Evolutionary conservation across 2,113 vertebrate genomes (phyloP).

Genomic region (Corythornis vintsioides): DNA sequence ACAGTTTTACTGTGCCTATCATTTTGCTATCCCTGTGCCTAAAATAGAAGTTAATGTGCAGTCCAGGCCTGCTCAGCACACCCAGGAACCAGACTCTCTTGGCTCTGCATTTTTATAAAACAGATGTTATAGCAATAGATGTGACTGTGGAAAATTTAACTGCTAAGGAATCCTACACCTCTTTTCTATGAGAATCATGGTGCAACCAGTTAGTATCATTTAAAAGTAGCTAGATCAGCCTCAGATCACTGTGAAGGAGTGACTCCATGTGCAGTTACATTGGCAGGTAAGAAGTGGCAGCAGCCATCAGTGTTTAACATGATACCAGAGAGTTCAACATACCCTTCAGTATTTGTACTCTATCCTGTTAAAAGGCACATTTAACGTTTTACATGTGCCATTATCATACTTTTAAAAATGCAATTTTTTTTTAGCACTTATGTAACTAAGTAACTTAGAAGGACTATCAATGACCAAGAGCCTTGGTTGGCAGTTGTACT

Average conservation of each 20-base stretch:
- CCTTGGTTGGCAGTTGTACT: neutral
- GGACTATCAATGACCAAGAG: neutral
- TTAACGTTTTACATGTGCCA: neutral
- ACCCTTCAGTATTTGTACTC: neutral
- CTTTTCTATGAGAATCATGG: neutral
- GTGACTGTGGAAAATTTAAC: neutral
- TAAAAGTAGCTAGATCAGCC: neutral
- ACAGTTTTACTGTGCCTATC: constrained; percentile 2
- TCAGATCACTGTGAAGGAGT: neutral
- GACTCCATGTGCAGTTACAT: neutral
- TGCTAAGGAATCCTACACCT: neutral
- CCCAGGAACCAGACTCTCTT: neutral
- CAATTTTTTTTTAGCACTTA: neutral
- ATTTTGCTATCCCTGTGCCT: neutral
- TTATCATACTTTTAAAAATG: neutral
- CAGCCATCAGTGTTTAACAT: neutral
- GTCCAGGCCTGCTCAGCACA: neutral
- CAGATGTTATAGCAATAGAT: constrained; percentile 9
- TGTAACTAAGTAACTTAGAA: neutral
- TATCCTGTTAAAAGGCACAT: neutral
- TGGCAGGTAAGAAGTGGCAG: neutral
- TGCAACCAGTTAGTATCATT: neutral
- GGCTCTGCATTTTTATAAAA: constrained; percentile 11
- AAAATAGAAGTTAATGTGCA: neutral
- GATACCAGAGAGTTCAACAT: neutral